Evolutionary conservation across 2,797 vertebrate genomes (phyloP).

Genomic region (Antrozous pallidus): DNA sequence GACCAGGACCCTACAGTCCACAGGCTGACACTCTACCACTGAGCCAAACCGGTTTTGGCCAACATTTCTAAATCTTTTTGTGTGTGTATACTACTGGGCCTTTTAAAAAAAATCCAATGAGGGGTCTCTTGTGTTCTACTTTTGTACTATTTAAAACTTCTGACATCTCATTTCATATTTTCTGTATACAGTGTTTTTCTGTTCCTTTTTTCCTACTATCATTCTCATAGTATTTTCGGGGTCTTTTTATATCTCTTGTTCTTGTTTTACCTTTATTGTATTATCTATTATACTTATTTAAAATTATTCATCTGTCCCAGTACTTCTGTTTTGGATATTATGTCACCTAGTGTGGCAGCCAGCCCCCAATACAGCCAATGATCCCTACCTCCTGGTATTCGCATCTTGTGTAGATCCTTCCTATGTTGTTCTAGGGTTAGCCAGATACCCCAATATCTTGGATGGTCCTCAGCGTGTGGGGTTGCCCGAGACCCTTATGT

Average conservation of each 20-base stretch:
- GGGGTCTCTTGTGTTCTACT: neutral
- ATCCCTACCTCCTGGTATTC: neutral
- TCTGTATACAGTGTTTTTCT: neutral
- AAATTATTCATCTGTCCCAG: neutral
- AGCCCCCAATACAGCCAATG: neutral
- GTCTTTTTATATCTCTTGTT: conserved; percentile 32
- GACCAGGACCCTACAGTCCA: too few species aligned
- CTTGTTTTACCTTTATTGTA: neutral
- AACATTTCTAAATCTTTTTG: conserved; percentile 9
- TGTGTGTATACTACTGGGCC: neutral
- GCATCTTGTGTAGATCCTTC: neutral
- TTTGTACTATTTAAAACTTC: conserved; percentile 34
- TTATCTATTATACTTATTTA: neutral
- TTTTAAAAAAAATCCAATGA: conserved; percentile 16
- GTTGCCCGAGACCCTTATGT: neutral
- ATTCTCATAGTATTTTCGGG: neutral
- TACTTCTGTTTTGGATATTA: neutral
- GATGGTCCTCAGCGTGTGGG: neutral
- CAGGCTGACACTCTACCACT: too few species aligned
- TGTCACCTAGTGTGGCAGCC: neutral
- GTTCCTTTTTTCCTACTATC: neutral
- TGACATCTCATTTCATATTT: neutral
- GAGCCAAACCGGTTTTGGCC: too few species aligned
- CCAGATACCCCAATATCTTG: neutral
- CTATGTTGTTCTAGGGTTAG: neutral